Base-by-base conservation (phyloP, 2,113 vertebrate genomes). In the Tympanuchus pallidicinctus region DNA sequence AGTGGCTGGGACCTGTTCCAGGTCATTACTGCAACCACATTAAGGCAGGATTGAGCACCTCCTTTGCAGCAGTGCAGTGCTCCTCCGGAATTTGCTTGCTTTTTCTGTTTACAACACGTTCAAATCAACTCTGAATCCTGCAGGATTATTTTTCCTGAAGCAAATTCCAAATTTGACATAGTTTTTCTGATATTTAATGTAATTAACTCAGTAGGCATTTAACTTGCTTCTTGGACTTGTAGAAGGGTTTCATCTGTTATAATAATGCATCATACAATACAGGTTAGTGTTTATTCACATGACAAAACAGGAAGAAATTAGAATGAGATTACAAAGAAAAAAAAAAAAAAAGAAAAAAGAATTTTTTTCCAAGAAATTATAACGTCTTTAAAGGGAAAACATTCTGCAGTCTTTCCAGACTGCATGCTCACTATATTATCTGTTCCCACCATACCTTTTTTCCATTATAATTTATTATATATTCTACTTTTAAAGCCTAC, bases 401-500 rank as follows among this genome's bases (percentile, higher is more conserved):
- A 20, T 67, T 76, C 32, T 30, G 25, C 32, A 78, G 10, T 36
- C 79, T 83, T 59, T 61, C 80, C 45, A 74, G 78, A 64, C 54
- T 77, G 21, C 57, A 91, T 7, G 8, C 9, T 88, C 75, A 24
- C 32, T 66, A 15, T 8, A 73, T 81, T 90, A 86, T 66, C 77
- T 70, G 56, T 40, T 92, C 48, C 36, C 57, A 90, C 47, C 47
- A 67, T 45, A 76, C 45, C 38, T 54, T 86, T 93, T 93, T 90
- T 42, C 79, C 36, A 77, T 82, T 88, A 91, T 11, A 92, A 70
- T 82, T 87, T 36, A 92, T 92, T 82, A 79, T 11, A 79, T 25
- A 92, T 59, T 81, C 66, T 60, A 89, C 54, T 90, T 93, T 92
- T 74, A 93, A 95, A 95, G 86, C 47, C 47, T 72, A 40, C 48